Evolutionary conservation across 1,140 invertebrate species (phyloP).

Genomic region (Choristoneura fumiferana): DNA sequence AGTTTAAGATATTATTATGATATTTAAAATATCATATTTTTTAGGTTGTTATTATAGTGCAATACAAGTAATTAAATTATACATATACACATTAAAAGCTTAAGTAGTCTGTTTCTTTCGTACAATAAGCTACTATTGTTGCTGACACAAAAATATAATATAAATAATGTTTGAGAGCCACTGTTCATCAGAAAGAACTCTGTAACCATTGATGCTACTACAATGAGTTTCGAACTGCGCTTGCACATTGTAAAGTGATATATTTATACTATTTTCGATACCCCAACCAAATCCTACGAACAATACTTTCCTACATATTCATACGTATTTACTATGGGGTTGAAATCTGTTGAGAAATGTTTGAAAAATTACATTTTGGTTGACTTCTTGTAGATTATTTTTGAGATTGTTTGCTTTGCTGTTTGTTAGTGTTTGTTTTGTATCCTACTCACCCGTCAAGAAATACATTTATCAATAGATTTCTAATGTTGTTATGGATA

Average conservation of each 20-base stretch:
- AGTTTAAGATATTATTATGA: too few relatives aligned
- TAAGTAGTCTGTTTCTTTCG: too few relatives aligned
- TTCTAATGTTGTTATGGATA: too few relatives aligned
- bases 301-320: constrained; percentile 51
- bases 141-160: too few relatives aligned
- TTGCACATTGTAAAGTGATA: constrained; percentile 68
- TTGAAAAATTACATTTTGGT: constrained; percentile 70
- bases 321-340: constrained; percentile 29
- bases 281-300: constrained; percentile 42
- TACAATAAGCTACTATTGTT: too few relatives aligned
- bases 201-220: constrained; percentile 63
- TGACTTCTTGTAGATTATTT: constrained; percentile 48
- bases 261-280: constrained; percentile 70
- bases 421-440: constrained; percentile 53
- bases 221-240: constrained; percentile 64
- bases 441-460: constrained; percentile 9
- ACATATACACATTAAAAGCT: too few relatives aligned
- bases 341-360: constrained; percentile 31
- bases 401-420: constrained; percentile 38
- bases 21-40: too few relatives aligned
- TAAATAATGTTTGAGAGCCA: constrained; percentile 43
- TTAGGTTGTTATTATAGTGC: too few relatives aligned
- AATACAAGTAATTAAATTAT: too few relatives aligned
- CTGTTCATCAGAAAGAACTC: constrained; percentile 34
- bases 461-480: constrained; percentile 14